These are phyloP conservation scores for Geophilus truncorum DNA, from an alignment of 2,888 invertebrate species.

Conservation along the genomic window DNA sequence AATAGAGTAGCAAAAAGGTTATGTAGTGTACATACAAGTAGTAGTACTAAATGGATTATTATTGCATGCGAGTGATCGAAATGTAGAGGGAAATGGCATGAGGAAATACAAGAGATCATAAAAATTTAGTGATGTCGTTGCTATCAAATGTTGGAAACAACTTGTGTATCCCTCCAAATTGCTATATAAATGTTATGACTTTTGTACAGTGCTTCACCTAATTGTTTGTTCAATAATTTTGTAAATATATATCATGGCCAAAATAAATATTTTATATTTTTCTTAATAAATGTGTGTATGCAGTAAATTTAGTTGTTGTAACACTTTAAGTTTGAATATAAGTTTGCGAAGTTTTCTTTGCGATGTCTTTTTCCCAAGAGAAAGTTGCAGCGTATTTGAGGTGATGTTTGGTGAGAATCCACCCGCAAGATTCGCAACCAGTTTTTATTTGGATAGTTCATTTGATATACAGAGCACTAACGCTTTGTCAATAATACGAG, in stretches of 20 bases:
- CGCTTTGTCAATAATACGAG: constrained; percentile 27
- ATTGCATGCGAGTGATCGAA: background rate
- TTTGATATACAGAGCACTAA: constrained; percentile 27
- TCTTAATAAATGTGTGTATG: too few species aligned
- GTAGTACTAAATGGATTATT: background rate
- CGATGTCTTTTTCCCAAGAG: background rate
- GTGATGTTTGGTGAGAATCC: constrained; percentile 23
- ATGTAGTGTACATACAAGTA: background rate
- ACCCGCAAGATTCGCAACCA: constrained; percentile 21
- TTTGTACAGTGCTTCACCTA: background rate
- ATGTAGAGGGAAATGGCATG: background rate
- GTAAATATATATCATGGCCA: too few species aligned
- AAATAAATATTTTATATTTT: too few species aligned
- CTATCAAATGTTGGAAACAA: background rate
- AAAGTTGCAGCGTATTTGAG: constrained; percentile 4
- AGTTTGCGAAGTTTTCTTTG: background rate
- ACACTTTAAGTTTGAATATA: too few species aligned
- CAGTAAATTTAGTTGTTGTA: too few species aligned
- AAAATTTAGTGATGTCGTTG: background rate
- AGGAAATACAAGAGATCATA: background rate
- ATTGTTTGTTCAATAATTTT: background rate
- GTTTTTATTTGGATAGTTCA: constrained; percentile 27
- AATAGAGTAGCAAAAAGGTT: background rate
- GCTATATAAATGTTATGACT: background rate
- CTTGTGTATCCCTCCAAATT: background rate